Conservation (phyloP, 1,140 invertebrate species). For the Euborellia annulipes region DNA sequence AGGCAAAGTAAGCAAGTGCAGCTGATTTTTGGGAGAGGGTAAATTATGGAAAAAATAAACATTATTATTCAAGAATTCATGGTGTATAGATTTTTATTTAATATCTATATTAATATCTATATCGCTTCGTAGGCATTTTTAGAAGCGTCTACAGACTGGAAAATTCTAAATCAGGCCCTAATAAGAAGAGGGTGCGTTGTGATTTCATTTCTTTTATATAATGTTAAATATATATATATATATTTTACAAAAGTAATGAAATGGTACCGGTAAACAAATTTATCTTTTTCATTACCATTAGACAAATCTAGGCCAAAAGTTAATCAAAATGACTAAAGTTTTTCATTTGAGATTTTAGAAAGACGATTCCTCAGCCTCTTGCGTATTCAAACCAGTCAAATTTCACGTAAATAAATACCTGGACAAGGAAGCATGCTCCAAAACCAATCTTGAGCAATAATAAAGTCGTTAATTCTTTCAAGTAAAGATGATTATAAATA, state of each 20-base stretch:
- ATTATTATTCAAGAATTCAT: too few species aligned
- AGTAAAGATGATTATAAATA: constrained; percentile 73
- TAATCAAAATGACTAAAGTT: neutral
- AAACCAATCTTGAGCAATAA: constrained; percentile 73
- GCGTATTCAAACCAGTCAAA: neutral
- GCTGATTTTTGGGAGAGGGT: too few species aligned
- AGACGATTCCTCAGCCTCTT: neutral
- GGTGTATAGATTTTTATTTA: too few species aligned
- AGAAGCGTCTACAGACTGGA: too few species aligned
- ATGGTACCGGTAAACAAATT: neutral
- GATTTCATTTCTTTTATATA: too few species aligned
- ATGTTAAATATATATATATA: neutral
- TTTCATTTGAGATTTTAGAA: neutral
- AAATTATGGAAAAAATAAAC: too few species aligned
- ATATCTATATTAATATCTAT: too few species aligned
- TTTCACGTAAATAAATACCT: constrained; percentile 34
- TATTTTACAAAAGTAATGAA: neutral
- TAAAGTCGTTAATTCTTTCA: constrained; percentile 71
- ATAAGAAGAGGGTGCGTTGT: too few species aligned
- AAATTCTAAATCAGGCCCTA: too few species aligned
- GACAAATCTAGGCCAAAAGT: neutral
- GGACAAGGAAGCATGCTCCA: constrained; percentile 73
- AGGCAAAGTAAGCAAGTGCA: too few species aligned
- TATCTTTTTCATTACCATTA: neutral
- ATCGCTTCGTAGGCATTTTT: too few species aligned